Evolutionary conservation across 2,888 invertebrate species (phyloP), one percentile per base, ranked within the genome.

Genomic region (Leptothorax acervorum): DNA sequence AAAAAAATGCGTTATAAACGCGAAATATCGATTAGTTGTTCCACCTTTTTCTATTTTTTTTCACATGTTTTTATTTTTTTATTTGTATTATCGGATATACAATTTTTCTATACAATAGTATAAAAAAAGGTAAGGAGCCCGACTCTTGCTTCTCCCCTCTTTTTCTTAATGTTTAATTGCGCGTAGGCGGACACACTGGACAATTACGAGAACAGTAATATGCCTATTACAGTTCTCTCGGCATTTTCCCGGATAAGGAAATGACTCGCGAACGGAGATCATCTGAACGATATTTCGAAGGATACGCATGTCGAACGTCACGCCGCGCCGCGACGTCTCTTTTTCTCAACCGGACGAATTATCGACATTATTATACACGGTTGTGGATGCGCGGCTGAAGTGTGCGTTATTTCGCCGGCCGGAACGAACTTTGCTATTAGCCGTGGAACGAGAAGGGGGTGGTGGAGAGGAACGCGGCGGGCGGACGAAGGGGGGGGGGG

Each of bases 361-460:
- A 86, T 86, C 86, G 88, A 74, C 82, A 84, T 82, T 68, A 66
- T 62, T 81, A 48, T 81, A 48, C 62, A 68, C 75, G 76, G 70
- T 48, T 79, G 81, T 60, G 70, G 75, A 71, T 53, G 82, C 68
- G 71, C 82, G 85, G 73, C 81, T 66, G 79, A 89, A 88, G 86
- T 88, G 84, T 73, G 23, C 79, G 79, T 89, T 89, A 86, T 89
- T 85, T 76, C 79, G 85, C 71, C 78, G 48, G 62, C 63, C 60
- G 74, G 82, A 85, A 73, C 89, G 88, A 89, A 89, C 89, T 90
- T 89, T 86, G 88, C 89, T 90, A 89, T 89, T 89, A 89, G 90
- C 87, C 74, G 66, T n/a, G 62, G 57, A 57, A 12, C 66, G 35
- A 18, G 63, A 45, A 35, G 55, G 60, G 28, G 45, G 4, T 4